These are phyloP conservation scores for Hemichromis elongatus DNA, from an alignment of 2,113 vertebrate species.

Conservation along the genomic window DNA sequence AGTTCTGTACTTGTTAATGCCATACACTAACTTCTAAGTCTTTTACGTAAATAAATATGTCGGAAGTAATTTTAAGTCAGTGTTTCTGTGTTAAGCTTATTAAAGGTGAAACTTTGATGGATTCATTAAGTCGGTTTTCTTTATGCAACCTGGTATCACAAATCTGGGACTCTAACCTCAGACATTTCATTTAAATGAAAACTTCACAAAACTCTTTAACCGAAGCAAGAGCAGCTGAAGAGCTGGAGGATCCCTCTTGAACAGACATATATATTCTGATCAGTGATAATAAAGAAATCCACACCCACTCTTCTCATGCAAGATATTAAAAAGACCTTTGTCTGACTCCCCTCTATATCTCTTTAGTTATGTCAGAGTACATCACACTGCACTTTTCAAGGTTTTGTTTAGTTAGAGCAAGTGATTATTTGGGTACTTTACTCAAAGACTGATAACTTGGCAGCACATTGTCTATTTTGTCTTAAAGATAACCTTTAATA, in stretches of 20 bases:
- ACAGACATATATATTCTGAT: background rate
- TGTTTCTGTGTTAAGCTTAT: background rate
- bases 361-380: background rate
- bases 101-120: background rate
- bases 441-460: slow-evolving; percentile 5
- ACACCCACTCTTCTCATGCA: background rate
- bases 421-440: background rate
- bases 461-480: slow-evolving; percentile 23
- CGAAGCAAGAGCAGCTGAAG: background rate
- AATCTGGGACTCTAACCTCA: background rate
- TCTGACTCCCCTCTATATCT: background rate
- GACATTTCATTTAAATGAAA: background rate
- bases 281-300: background rate
- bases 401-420: background rate
- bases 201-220: background rate
- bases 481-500: slow-evolving; percentile 7
- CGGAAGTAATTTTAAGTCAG: slow-evolving; percentile 2
- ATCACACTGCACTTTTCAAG: background rate
- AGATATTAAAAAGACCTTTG: background rate
- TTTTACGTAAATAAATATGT: slow-evolving; percentile 62
- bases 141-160: background rate
- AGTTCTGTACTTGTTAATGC: slow-evolving; percentile 56
- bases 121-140: background rate
- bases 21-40: slow-evolving; percentile 14
- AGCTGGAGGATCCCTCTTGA: background rate